A percentile compares a stretch with the other conserved stretches of the same genome.
phyloP scores from a whole-genome alignment of 2,888 invertebrate species.

The Drosophila neonasuta region DNA sequence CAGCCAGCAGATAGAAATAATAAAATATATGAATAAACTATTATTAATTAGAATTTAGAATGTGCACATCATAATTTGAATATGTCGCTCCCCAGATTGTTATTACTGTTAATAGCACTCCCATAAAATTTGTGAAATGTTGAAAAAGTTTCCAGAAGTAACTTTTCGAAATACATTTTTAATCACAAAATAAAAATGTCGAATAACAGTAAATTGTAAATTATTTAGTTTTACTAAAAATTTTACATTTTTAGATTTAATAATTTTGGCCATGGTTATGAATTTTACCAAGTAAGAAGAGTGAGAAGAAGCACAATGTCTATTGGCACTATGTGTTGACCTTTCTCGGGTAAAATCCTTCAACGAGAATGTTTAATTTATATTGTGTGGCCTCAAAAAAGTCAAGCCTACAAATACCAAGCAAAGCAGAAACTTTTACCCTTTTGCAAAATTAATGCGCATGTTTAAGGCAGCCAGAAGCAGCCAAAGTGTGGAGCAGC shows the following conservation, averaged over 20 bases:
- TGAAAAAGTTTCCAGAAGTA: not conserved
- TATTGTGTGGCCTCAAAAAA: conserved; percentile 40
- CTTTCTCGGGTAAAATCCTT: conserved; percentile 9
- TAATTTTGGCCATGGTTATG: not conserved
- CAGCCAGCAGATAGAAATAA: no score
- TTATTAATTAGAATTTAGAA: no score
- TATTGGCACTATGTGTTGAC: not conserved
- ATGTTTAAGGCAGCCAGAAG: conserved; percentile 41
- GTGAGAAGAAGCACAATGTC: conserved; percentile 6
- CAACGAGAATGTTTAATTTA: conserved; percentile 47
- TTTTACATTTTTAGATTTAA: not conserved
- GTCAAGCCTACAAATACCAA: conserved; percentile 17
- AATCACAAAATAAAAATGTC: no score
- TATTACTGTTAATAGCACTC: not conserved
- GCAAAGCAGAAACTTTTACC: conserved; percentile 30
- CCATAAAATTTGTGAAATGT: not conserved
- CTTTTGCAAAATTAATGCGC: conserved; percentile 64
- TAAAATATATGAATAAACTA: no score
- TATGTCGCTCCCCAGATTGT: no score
- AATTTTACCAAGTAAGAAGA: not conserved
- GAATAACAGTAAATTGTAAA: not conserved
- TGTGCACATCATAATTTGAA: no score
- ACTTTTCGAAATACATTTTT: not conserved
- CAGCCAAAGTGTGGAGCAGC: conserved; percentile 4
- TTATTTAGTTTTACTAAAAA: not conserved